Evolutionary conservation across 53 echinoderm and acorn worm genomes (phyloP), one percentile per base, ranked within the genome.

Genomic region (Hippasteria phrygiana): DNA sequence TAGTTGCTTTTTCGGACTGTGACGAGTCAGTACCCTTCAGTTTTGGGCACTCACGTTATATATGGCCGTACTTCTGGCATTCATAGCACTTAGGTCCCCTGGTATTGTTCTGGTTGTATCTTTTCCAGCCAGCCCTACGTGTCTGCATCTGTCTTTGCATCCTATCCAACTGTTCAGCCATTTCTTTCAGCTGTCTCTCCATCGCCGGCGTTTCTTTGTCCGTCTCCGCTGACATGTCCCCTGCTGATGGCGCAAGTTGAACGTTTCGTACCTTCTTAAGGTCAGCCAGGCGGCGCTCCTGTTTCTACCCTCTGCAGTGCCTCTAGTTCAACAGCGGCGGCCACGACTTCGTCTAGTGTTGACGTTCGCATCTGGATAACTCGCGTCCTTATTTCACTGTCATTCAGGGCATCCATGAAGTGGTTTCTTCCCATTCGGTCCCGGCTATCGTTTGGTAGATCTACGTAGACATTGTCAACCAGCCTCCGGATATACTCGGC

Each of bases 331-430:
- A 92, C n/a, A 7, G 81, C 88, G 20, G 88, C 88, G 7, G 27
- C 46, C 22, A 92, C 46, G 1, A 83, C 88, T 41, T 81, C 81
- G 41, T 88, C 81, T 16, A 88, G 80, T 20, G 59, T 80, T 16
- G 24, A 18, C 1, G 92, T 80, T 45, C 65, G 27, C 8, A 88
- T 70, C n/a, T 81, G 81, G 26, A 73, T 74, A 1, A 92, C 26
- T 20, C 88, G 55, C 13, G 62, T 42, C n/a, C 88, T 36, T 14
- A 88, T 32, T 18, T 92, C 75, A 16, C 74, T 45, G 32, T 92
- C 92, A 2, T 39, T 34, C 31, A 92, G 5, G 33, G 88, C 88
- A 42, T 92, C 92, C 11, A 88, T 17, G 33, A 92, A 92, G 54
- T 88, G 88, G 54, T 80, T 83, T 35, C 26, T 71, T 1, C 80